Evolutionary conservation across 1,140 invertebrate genomes (phyloP).

Genomic region (Psilanteris sp.): DNA sequence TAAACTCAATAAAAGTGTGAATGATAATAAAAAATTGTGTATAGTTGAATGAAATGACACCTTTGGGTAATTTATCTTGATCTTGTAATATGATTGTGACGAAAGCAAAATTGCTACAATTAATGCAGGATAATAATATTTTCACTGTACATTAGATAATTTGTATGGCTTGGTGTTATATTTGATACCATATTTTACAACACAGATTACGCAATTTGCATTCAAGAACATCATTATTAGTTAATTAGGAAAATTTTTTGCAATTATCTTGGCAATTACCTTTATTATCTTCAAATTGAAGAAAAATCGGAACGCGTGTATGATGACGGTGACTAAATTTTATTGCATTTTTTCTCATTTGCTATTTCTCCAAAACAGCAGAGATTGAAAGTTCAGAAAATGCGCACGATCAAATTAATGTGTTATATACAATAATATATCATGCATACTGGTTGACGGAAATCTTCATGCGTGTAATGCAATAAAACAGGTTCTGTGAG

Average conservation of each 20-base stretch:
- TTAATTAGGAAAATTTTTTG: slow-evolving; percentile 35
- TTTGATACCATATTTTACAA: slow-evolving; percentile 26
- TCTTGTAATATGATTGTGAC: slow-evolving; percentile 30
- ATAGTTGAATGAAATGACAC: slow-evolving; percentile 24
- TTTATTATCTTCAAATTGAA: slow-evolving; percentile 15
- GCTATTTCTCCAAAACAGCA: no score
- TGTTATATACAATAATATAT: slow-evolving; percentile 36
- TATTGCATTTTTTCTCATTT: slow-evolving; percentile 4
- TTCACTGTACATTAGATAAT: slow-evolving; percentile 14
- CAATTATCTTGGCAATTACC: slow-evolving; percentile 19
- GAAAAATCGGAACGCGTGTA: no score
- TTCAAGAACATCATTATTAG: slow-evolving; percentile 11
- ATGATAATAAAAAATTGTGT: slow-evolving; percentile 7
- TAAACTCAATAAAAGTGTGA: background rate
- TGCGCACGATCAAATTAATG: no score
- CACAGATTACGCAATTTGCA: slow-evolving; percentile 8
- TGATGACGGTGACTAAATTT: no score
- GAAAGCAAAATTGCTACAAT: slow-evolving; percentile 47
- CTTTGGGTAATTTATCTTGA: slow-evolving; percentile 22
- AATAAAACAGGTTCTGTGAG: slow-evolving; percentile 67
- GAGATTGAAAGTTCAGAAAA: slow-evolving; percentile 1
- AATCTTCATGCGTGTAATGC: slow-evolving; percentile 53
- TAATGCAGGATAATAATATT: slow-evolving; percentile 34
- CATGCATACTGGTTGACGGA: slow-evolving; percentile 31
- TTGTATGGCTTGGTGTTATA: slow-evolving; percentile 21